A percentile compares a stretch with the other conserved stretches of the same genome.
Conservation (phyloP, 2,113 vertebrate species). For the Heptranchias perlo region DNA sequence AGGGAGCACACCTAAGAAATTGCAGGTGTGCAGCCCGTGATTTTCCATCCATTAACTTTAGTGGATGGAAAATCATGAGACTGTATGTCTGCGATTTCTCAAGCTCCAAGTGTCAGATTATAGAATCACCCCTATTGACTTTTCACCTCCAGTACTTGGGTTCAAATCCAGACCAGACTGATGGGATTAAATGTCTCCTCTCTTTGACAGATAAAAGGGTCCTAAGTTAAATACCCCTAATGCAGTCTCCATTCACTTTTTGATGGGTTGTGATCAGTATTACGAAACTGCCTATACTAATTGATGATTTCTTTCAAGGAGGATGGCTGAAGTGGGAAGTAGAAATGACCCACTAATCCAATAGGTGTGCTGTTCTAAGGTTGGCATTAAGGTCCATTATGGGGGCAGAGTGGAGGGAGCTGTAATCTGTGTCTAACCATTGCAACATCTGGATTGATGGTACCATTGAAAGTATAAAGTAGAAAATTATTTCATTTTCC, state of each 20-base stretch:
- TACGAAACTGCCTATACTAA: not conserved
- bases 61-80: not conserved
- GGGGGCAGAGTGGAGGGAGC: not conserved
- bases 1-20: too few relatives aligned
- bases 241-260: not conserved
- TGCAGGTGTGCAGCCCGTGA: too few relatives aligned
- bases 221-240: not conserved
- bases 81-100: not conserved
- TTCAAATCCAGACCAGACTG: not conserved
- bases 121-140: not conserved
- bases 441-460: not conserved
- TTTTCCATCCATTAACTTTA: too few relatives aligned
- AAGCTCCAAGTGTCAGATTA: not conserved
- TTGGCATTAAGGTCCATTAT: not conserved
- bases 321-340: not conserved
- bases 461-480: not conserved
- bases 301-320: not conserved
- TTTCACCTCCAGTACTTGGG: not conserved
- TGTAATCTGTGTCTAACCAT: not conserved
- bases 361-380: not conserved
- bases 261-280: not conserved
- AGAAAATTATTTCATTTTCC: not conserved
- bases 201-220: not conserved
- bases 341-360: not conserved
- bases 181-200: not conserved